Base-by-base conservation (phyloP, 2,888 invertebrate species). In the Oscheius myriophilus region DNA sequence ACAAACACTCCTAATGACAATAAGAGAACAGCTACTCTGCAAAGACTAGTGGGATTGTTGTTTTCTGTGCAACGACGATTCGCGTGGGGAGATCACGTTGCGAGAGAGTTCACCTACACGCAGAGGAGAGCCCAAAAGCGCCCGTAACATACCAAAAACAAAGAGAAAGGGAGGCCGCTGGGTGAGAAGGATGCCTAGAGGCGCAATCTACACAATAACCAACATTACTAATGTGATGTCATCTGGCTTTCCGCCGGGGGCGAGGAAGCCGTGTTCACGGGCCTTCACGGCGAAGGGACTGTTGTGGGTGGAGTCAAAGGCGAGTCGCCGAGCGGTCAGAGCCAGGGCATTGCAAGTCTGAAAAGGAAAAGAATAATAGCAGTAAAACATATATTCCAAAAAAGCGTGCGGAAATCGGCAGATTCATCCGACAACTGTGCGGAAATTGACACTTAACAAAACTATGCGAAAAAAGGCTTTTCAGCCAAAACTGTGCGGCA, bases 161-260 rank as follows among this genome's bases (percentile, higher is more conserved):
- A 39, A 25, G 26, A 23, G 2, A 14, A 23, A 2, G 26, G 26
- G 53, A 54, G 53, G 53, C 53, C 53, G 26, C 39, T 33, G 39
- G 23, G 53, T 54, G 53, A 54, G 12, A 25, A 25, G n/a, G 18
- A 16, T 25, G 26, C 53, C 53, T 54, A 54, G 12, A n/a, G 53
- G 7, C 26, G 16, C 53, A 14, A 21, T 54, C 73, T 72, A 79
- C 21, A 74, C 78, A 42, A 96, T 94, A 82, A 94, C 93, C 83
- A 96, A 95, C 84, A 96, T 91, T 87, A 97, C 91, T 88, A 96
- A 94, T 87, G 96, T 96, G 89, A 97, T 96, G 90, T 97, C 97
- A 88, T 97, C 97, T 73, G 96, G 96, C 89, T 97, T 97, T 69
- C 97, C 96, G 87, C 97, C 96, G 92, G 90, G 62, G 90, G 91